Conservation (phyloP, 2,888 invertebrate genomes). For the Cerceris ruficornis region DNA sequence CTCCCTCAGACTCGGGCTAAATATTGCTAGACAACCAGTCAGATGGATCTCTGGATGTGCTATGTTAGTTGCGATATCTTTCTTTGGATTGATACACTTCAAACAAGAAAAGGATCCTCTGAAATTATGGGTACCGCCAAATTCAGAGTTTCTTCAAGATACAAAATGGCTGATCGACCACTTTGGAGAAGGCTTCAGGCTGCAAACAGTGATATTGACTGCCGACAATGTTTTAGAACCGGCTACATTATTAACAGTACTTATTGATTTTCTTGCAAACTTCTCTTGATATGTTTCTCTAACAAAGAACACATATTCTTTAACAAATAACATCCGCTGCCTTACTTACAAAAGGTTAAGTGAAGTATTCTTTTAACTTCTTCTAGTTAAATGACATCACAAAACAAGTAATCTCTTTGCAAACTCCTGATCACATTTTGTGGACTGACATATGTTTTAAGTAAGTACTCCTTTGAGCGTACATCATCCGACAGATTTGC, state of each 20-base stretch:
- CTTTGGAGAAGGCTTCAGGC: slow-evolving; percentile 86
- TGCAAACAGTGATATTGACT: slow-evolving; percentile 85
- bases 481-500: slow-evolving; percentile 2
- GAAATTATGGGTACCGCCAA: slow-evolving; percentile 89
- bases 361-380: not conserved
- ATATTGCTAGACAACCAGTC: slow-evolving; percentile 85
- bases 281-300: not conserved
- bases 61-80: slow-evolving; percentile 84
- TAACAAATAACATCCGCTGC: not conserved
- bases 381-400: slow-evolving; percentile 83
- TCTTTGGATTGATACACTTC: slow-evolving; percentile 86
- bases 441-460: slow-evolving; percentile 84
- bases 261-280: not conserved
- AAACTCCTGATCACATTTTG: slow-evolving; percentile 76
- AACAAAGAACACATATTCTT: not conserved
- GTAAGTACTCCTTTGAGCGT: slow-evolving; percentile 74
- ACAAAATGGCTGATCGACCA: slow-evolving; percentile 88
- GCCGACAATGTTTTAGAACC: slow-evolving; percentile 87
- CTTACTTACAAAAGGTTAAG: not conserved
- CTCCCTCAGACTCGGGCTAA: slow-evolving; percentile 83
- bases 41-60: slow-evolving; percentile 84
- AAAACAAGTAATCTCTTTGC: slow-evolving; percentile 80
- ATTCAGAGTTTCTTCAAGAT: slow-evolving; percentile 87
- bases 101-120: slow-evolving; percentile 89
- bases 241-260: slow-evolving; percentile 81